Conservation (phyloP, 92 coral and sea anemone species). For the Parazoanthus swiftii region DNA sequence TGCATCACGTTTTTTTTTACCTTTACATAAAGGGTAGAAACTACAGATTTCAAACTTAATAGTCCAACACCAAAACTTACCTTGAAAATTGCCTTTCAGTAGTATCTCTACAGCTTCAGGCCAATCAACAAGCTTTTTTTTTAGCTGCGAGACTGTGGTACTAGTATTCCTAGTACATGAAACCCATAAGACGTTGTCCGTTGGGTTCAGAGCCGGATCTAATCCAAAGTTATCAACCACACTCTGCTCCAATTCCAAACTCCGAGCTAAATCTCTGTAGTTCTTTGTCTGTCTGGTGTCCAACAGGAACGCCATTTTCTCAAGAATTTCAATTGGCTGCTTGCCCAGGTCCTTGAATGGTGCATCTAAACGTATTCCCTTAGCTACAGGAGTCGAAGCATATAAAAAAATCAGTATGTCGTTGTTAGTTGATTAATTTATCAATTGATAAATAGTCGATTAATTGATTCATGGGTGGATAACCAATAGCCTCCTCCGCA, state of each 20-base stretch:
- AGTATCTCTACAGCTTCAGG: neutral
- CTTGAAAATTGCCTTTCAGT: neutral
- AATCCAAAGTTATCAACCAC: neutral
- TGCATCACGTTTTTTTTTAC: too few species aligned
- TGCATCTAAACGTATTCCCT: neutral
- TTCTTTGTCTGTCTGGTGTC: neutral
- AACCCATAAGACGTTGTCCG: too few species aligned
- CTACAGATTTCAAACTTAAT: neutral
- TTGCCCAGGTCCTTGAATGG: neutral
- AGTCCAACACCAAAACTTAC: neutral
- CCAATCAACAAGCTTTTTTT: neutral
- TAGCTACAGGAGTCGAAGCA: too few species aligned
- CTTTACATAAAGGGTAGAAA: too few species aligned
- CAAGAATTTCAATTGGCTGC: conserved; percentile 1
- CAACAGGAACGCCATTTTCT: neutral
- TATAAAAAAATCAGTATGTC: too few species aligned
- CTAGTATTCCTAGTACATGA: too few species aligned
- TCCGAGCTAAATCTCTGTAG: neutral
- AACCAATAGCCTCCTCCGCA: too few species aligned
- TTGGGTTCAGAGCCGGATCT: neutral
- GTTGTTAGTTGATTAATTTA: too few species aligned
- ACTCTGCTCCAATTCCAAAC: neutral
- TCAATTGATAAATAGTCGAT: too few species aligned
- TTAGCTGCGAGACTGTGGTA: too few species aligned
- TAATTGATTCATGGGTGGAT: too few species aligned